Conservation (phyloP, 2,797 vertebrate genomes). For the Benthosema pterotum region DNA sequence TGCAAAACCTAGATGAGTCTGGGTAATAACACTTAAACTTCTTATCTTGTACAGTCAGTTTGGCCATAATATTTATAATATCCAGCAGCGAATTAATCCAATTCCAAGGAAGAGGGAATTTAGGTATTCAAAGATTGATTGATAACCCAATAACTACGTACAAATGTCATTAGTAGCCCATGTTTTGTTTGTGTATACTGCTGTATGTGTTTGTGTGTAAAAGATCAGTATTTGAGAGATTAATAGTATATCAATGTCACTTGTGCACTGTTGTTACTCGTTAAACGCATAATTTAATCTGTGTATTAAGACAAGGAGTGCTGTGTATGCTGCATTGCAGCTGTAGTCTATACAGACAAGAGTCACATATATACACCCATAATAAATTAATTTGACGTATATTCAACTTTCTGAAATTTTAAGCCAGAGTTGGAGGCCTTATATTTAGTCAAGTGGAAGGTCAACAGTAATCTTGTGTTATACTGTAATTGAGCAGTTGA, state of each 20-base stretch:
- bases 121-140: slow-evolving; percentile 38
- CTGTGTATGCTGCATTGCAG: not conserved
- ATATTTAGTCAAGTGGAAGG: no score
- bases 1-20: slow-evolving; percentile 46
- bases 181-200: slow-evolving; percentile 7
- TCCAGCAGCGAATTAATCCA: slow-evolving; percentile 63
- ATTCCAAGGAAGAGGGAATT: slow-evolving; percentile 38
- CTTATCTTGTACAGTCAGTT: slow-evolving; percentile 55
- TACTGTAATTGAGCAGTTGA: no score
- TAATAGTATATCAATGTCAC: slow-evolving; percentile 28
- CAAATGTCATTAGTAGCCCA: slow-evolving; percentile 14
- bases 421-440: no score
- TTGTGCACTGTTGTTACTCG: slow-evolving; percentile 23
- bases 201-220: slow-evolving; percentile 11
- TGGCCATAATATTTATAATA: slow-evolving; percentile 70
- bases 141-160: slow-evolving; percentile 39
- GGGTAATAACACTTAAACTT: slow-evolving; percentile 49
- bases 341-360: no score
- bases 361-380: no score
- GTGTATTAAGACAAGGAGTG: slow-evolving; percentile 18
- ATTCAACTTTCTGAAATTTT: no score
- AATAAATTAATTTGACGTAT: no score
- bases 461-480: no score
- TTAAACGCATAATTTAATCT: slow-evolving; percentile 25
- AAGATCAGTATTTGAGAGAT: not conserved